Evolutionary conservation across 1,140 invertebrate species (phyloP), one percentile per base, ranked within the genome.

Genomic region (Reticulitermes speratus): DNA sequence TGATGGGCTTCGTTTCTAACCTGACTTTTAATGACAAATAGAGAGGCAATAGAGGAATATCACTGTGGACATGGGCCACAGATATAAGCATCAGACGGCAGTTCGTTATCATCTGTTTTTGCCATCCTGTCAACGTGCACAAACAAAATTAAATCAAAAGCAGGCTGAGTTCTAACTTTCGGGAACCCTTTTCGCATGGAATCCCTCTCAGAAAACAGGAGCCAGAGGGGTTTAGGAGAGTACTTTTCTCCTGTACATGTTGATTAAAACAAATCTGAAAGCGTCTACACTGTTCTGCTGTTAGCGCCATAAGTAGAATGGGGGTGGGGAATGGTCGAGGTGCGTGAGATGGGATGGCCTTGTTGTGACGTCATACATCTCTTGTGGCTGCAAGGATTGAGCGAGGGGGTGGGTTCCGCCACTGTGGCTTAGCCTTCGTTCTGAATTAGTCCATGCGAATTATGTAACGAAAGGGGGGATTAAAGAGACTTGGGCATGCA

Each of bases 311-410:
- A 75, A 75, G 65, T 75, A 65, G 65, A 75, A 75, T 30, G 59
- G n/a, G 65, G 65, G 65, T 55, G 52, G 19, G 52, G 16, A 16
- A 48, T 11, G 48, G 14, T 8, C 25, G 65, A 30, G 65, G 65
- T 75, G 65, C n/a, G 65, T 75, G 52, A 55, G 52, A 30, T 75
- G 65, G 25, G n/a, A n/a, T 75, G 65, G 65, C 8, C 65, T 30
- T 75, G 65, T 75, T 75, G 65, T 75, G 65, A 75, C 65, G 65
- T 75, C 65, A 75, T 75, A 30, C 65, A 75, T 75, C 65, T 75
- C 65, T 75, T 75, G 65, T 75, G 65, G 65, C 65, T 75, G 65
- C 65, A 75, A 75, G 65, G 65, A 75, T 75, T 75, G 65, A 75
- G 65, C n/a, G 25, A 75, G 65, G 65, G 82, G 82, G 16, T 44